Conservation (phyloP, 2,888 invertebrate genomes). For the Phragmatobia fuliginosa region DNA sequence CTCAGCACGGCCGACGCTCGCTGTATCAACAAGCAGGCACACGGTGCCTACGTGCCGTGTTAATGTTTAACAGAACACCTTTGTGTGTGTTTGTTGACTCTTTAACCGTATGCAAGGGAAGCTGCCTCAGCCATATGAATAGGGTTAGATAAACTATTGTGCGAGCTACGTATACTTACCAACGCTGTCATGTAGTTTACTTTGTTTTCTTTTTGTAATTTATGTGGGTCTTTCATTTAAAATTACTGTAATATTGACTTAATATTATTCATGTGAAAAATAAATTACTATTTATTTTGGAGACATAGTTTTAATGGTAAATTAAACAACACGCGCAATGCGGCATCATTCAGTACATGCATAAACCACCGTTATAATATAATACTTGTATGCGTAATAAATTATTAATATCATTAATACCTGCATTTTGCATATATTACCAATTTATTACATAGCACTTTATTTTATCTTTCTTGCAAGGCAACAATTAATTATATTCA, state of each 20-base stretch:
- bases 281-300: not conserved
- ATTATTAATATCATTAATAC: not conserved
- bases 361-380: not conserved
- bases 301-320: not conserved
- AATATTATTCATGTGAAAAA: not conserved
- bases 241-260: not conserved
- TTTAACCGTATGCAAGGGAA: slow-evolving; percentile 52
- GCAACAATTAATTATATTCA: slow-evolving; percentile 15
- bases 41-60: slow-evolving; percentile 47
- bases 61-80: slow-evolving; percentile 33
- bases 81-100: slow-evolving; percentile 61
- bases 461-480: slow-evolving; percentile 15
- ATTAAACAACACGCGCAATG: slow-evolving; percentile 43
- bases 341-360: slow-evolving; percentile 35
- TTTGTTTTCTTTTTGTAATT: not conserved
- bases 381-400: no score
- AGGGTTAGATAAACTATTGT: slow-evolving; percentile 36
- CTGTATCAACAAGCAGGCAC: slow-evolving; percentile 61
- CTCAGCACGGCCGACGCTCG: slow-evolving; percentile 54
- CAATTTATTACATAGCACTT: not conserved
- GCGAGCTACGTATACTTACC: not conserved
- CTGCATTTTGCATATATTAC: no score
- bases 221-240: not conserved
- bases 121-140: slow-evolving; percentile 41
- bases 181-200: not conserved